phyloP scores from a whole-genome alignment of 2,113 vertebrate genomes.

The Crotalus horridus region DNA sequence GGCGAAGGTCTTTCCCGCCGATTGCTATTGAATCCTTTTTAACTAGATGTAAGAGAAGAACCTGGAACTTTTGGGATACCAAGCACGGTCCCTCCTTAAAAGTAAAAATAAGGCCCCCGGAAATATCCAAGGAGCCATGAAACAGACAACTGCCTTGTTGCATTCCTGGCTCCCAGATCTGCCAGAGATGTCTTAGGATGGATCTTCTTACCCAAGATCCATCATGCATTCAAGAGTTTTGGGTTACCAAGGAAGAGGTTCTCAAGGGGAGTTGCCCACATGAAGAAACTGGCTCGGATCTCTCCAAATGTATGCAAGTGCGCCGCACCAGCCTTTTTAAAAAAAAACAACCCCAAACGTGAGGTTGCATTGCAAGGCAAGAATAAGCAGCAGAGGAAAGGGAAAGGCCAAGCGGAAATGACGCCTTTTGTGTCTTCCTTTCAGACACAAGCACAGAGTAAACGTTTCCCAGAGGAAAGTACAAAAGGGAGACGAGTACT shows the following conservation, averaged over 20 bases:
- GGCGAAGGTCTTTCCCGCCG: not conserved
- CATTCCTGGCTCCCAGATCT: not conserved
- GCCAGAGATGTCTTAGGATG: not conserved
- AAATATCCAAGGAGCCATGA: not conserved
- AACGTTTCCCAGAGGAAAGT: accelerated
- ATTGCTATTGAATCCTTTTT: not conserved
- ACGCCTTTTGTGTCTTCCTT: not conserved
- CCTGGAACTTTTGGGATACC: not conserved
- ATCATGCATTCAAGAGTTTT: not conserved
- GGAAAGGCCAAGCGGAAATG: not conserved
- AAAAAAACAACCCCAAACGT: not conserved
- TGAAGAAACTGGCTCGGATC: not conserved
- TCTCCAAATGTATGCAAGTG: accelerated
- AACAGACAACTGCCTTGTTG: not conserved
- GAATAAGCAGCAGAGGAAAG: not conserved
- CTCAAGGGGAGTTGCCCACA: not conserved
- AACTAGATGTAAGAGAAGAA: not conserved
- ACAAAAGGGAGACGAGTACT: not conserved
- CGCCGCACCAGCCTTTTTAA: not conserved
- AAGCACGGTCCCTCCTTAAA: not conserved
- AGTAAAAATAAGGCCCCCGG: not conserved
- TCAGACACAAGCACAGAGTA: not conserved
- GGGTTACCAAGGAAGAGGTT: not conserved
- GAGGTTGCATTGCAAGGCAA: not conserved
- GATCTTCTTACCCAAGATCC: not conserved